phyloP scores from a whole-genome alignment of 2,113 vertebrate species.

The Glaucomys volans region DNA sequence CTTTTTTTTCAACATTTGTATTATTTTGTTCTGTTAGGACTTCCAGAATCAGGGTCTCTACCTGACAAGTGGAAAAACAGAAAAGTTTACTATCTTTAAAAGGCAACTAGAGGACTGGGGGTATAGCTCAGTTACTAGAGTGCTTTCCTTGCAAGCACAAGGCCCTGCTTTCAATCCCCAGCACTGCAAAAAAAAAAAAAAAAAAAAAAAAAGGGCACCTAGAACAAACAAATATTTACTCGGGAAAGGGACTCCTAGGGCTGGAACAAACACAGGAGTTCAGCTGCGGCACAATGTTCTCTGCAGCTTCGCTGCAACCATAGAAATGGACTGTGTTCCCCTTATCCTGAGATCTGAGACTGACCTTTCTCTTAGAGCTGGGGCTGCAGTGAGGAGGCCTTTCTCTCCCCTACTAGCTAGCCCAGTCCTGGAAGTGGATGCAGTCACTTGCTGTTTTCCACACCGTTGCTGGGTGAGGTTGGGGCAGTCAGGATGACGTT shows the following conservation, averaged over 20 bases:
- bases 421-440: conserved; percentile 98
- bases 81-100: conserved; percentile 72
- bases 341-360: not conserved
- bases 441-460: conserved; percentile 99
- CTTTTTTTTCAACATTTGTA: not conserved
- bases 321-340: not conserved
- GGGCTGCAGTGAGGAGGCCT: no score
- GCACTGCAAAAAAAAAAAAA: no score
- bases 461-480: conserved; percentile 93
- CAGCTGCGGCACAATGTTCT: not conserved
- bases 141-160: no score
- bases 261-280: not conserved
- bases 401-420: conserved; percentile 83
- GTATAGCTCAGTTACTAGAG: no score
- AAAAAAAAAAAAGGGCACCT: conserved; percentile 76
- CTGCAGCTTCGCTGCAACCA: not conserved
- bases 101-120: no score
- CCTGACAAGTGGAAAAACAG: conserved; percentile 75
- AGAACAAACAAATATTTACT: conserved; percentile 53
- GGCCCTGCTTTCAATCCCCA: no score
- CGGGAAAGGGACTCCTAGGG: not conserved
- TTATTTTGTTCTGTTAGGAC: conserved; percentile 66
- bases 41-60: conserved; percentile 61
- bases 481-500: conserved; percentile 96
- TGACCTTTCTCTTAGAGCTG: not conserved